phyloP scores from a whole-genome alignment of 1,140 invertebrate species.

The Scaptomyza pallida region DNA sequence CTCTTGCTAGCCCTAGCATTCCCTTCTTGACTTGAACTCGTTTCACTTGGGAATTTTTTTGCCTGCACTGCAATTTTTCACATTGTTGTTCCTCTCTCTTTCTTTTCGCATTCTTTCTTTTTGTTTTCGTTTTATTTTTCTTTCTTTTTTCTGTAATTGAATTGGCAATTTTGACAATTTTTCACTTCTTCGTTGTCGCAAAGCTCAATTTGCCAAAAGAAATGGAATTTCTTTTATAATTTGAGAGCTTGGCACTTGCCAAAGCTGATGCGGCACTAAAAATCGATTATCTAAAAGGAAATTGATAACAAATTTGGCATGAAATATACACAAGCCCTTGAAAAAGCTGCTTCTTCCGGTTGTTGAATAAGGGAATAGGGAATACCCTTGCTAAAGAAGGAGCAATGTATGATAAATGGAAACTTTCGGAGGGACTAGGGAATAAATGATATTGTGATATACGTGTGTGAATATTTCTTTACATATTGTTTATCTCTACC shows the following conservation, averaged over 20 bases:
- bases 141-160: conserved; percentile 56
- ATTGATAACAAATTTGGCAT: conserved; percentile 3
- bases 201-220: conserved; percentile 13
- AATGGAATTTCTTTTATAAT: conserved; percentile 39
- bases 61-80: conserved; percentile 42
- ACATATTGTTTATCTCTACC: no score
- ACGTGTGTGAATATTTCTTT: no score
- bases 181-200: conserved; percentile 55
- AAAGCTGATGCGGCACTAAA: conserved; percentile 10
- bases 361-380: background rate
- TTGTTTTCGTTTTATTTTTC: conserved; percentile 2
- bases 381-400: no score
- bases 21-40: conserved; percentile 34
- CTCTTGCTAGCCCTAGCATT: background rate
- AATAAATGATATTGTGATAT: no score
- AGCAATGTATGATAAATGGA: no score
- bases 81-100: conserved; percentile 43
- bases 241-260: background rate
- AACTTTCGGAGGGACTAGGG: no score
- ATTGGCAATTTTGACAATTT: conserved; percentile 71
- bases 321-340: conserved; percentile 5
- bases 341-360: background rate
- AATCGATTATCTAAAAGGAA: conserved; percentile 19
- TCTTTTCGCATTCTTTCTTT: conserved; percentile 8
- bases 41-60: conserved; percentile 18